Conservation (phyloP, 2,888 invertebrate genomes). For the Cerastis leucographa region DNA sequence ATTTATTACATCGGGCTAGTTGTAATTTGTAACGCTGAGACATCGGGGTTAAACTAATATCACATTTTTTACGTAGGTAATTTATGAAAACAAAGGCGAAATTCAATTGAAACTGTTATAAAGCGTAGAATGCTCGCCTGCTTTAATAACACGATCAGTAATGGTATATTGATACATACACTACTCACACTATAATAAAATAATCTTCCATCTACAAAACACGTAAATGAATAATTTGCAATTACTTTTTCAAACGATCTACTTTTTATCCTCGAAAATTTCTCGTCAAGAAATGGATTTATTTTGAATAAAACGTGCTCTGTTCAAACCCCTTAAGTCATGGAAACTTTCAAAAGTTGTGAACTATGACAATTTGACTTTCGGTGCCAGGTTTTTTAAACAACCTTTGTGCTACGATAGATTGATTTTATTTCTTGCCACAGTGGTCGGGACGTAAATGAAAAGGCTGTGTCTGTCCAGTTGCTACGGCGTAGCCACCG, state of each 20-base stretch:
- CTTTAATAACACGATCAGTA: background rate
- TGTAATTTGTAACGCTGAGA: background rate
- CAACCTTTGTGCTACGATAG: background rate
- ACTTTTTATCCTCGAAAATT: background rate
- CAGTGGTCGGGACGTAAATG: background rate
- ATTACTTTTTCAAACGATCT: background rate
- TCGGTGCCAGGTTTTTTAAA: background rate
- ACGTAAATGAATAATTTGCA: background rate
- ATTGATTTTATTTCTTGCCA: background rate
- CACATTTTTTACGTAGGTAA: background rate
- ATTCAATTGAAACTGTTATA: background rate
- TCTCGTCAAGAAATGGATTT: background rate
- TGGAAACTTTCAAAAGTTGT: background rate
- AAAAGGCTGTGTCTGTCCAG: background rate
- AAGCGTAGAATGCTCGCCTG: background rate
- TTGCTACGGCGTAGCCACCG: background rate
- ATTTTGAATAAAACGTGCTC: background rate
- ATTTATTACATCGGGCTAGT: conserved; percentile 1
- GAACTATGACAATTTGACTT: background rate
- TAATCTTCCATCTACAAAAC: background rate
- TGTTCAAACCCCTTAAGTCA: background rate
- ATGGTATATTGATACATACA: background rate
- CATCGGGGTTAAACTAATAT: background rate
- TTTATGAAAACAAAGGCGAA: background rate
- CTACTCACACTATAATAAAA: background rate